phyloP scores from a whole-genome alignment of 2,888 invertebrate species.

The Eurytoma adleriae region DNA sequence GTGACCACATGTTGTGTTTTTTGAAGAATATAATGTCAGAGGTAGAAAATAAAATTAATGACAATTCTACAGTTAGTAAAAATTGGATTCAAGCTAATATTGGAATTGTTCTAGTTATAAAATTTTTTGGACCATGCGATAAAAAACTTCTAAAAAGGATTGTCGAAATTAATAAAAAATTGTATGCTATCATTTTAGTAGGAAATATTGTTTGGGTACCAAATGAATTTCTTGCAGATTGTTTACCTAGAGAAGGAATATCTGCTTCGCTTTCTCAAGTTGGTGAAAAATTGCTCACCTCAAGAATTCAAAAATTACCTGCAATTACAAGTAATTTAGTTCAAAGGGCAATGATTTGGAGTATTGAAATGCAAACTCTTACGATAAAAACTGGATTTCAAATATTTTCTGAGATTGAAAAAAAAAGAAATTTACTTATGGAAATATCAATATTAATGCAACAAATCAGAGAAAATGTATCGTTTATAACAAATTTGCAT shows the following conservation, averaged over 20 bases:
- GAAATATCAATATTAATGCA: conserved; percentile 76
- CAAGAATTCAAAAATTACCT: conserved; percentile 65
- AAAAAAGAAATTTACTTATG: conserved; percentile 77
- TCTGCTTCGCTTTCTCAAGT: conserved; percentile 62
- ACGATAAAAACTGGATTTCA: conserved; percentile 79
- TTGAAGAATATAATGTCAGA: conserved; percentile 81
- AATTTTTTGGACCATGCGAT: conserved; percentile 87
- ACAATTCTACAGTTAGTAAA: conserved; percentile 77
- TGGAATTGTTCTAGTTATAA: conserved; percentile 82
- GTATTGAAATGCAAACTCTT: conserved; percentile 76
- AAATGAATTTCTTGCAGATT: conserved; percentile 85
- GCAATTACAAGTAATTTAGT: conserved; percentile 76
- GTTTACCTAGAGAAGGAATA: conserved; percentile 77
- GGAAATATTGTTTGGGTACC: conserved; percentile 93
- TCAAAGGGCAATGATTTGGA: conserved; percentile 76
- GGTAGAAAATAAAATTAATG: conserved; percentile 80
- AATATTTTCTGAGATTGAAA: conserved; percentile 69
- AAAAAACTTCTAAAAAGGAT: conserved; percentile 85
- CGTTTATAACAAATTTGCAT: conserved; percentile 83
- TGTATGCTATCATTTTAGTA: conserved; percentile 86
- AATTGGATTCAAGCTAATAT: conserved; percentile 82
- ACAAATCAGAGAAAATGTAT: conserved; percentile 77
- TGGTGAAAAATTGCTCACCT: conserved; percentile 68
- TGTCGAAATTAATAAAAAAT: conserved; percentile 87
- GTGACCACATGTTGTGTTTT: conserved; percentile 83